Base-by-base conservation (phyloP, 1,140 invertebrate species). In the Eumaeus atala region DNA sequence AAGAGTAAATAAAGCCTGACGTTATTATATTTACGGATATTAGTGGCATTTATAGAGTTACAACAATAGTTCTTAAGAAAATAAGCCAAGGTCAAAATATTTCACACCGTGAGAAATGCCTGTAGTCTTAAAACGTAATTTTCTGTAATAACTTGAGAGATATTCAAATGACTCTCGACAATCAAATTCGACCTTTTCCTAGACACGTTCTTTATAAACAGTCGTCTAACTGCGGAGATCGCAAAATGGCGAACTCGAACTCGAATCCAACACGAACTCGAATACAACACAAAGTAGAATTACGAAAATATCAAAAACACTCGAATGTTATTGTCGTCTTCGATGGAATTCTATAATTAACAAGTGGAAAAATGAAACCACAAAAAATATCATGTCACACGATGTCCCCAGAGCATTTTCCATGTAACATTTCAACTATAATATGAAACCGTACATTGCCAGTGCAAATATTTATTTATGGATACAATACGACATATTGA, bases 121-220 rank as follows among this genome's bases (percentile, higher is more conserved):
- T 64, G 62, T 74, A 72, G 77, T 82, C 72, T 84, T 84, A 78
- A 86, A 76, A 84, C 72, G 78, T 84, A 84, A 87, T 87, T 87
- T 81, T 67, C 66, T 73, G 65, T 84, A 84, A 84, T 82, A 78
- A 79, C 73, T 75, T 71, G 62, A 76, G 68, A 78, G 66, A 81
- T 82, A 82, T 87, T 84, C 77, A 87, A 87, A 87, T 82, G 74
- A 78, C 77, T 78, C 74, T 67, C 75, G 69, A 78, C 75, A 84
- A 87, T 87, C 84, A 87, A 81, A 87, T 82, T 59, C 80, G 81
- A 87, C 84, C 81, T 87, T 87, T 87, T 77, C 74, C 69, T 70
- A 82, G 74, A 84, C 81, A 87, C 80, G 81, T 84, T 84, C 74
- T 79, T 82, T 84, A 81, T 84, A 87, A 84, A 84, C 79, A 83